Evolutionary conservation across 2,888 invertebrate species (phyloP).

Genomic region (Hirtodrosophila histrioides): DNA sequence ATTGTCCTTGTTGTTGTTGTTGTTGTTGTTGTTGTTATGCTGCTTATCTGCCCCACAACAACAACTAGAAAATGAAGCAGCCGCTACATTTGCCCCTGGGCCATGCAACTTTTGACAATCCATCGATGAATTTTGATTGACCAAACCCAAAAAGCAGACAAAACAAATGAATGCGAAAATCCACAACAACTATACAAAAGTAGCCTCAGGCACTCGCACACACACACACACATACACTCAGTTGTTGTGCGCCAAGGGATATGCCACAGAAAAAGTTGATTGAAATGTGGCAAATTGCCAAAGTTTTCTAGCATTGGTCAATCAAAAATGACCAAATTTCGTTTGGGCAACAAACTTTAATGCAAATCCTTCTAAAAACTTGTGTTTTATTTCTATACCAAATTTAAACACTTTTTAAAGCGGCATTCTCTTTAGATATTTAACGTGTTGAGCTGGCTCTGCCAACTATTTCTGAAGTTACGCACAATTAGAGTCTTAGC

Average conservation of each 20-base stretch:
- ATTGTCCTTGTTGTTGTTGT: constrained; percentile 25
- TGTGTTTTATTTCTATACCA: neutral
- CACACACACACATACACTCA: constrained; percentile 7
- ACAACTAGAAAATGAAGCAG: neutral
- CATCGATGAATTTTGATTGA: constrained; percentile 60
- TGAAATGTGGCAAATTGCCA: constrained; percentile 43
- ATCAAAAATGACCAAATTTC: constrained; percentile 38
- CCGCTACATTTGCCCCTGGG: constrained; percentile 19
- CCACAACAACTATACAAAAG: constrained; percentile 15
- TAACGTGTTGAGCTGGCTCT: too few relatives aligned
- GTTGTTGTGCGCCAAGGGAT: constrained; percentile 18
- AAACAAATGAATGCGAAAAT: constrained; percentile 15
- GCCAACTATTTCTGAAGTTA: too few relatives aligned
- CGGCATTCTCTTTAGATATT: too few relatives aligned
- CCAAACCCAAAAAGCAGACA: constrained; percentile 22
- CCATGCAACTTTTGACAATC: constrained; percentile 50
- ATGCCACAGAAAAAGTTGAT: constrained; percentile 27
- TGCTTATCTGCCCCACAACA: constrained; percentile 4
- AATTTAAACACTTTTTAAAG: too few relatives aligned
- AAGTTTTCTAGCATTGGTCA: constrained; percentile 41
- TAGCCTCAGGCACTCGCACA: constrained; percentile 2
- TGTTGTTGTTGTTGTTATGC: constrained; percentile 19
- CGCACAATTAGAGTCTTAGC: too few relatives aligned
- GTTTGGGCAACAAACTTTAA: neutral
- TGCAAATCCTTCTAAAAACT: neutral